Evolutionary conservation across 2,888 invertebrate genomes (phyloP), one percentile per base, ranked within the genome.

Genomic region (Acrobasis suavella): DNA sequence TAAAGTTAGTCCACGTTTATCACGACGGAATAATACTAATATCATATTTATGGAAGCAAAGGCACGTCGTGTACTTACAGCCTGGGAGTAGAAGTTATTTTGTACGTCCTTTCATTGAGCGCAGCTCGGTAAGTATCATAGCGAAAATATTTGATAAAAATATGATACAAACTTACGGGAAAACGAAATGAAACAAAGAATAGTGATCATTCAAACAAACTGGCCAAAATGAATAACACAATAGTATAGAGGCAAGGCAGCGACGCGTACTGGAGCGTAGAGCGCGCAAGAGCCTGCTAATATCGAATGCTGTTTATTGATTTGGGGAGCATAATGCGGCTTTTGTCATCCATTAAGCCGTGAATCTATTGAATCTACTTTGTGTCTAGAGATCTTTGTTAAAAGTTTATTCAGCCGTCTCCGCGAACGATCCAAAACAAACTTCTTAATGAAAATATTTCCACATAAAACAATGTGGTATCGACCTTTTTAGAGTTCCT

Each of bases 241-340:
- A 15, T 38, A 10, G 38, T 62, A 64, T 72, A 73, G 71, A 75
- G 73, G 68, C 65, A 70, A 72, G 63, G 67, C 72, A 72, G 64
- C 70, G 72, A 69, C 69, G 73, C 69, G 77, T 71, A 71, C 59
- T 58, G 64, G 66, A 69, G 60, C 64, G 60, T 16, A 17, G 51
- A 51, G 37, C 61, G 63, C 58, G 58, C 63, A 64, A 56, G 50
- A 63, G 49, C 50, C 67, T 61, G 63, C 64, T 73, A 73, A 75
- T 74, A 74, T 75, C 71, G 65, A 74, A 73, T 76, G 70, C 74
- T 77, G 72, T 72, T 73, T 81, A 81, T 78, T 78, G 78, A 80
- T 81, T 72, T 75, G 75, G 64, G 69, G 67, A 68, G 69, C 67
- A 73, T 76, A 77, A 81, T 76, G 71, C 73, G 76, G 69, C 79